These are phyloP conservation scores for Sminthurinus signatus DNA, from an alignment of 1,140 invertebrate species.

Conservation along the genomic window DNA sequence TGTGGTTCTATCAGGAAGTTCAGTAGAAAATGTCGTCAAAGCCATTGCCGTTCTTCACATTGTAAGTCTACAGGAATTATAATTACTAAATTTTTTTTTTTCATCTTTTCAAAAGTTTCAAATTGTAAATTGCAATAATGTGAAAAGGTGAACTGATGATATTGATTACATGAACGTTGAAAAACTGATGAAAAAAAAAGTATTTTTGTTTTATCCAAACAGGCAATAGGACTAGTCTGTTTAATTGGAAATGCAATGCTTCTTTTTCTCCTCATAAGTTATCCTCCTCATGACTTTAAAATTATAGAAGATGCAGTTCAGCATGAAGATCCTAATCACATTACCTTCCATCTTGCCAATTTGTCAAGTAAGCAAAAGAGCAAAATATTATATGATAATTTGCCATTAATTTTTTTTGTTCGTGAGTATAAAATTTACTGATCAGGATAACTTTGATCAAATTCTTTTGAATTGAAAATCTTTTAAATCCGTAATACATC, in stretches of 20 bases:
- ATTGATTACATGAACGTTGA: not conserved
- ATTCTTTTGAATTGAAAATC: too few species aligned
- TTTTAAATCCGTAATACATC: not conserved
- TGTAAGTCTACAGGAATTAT: not conserved
- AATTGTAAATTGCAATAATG: too few species aligned
- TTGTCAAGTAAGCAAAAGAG: conserved; percentile 1
- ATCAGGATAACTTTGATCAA: too few species aligned
- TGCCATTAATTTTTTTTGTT: not conserved
- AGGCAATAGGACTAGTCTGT: not conserved
- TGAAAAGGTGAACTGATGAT: too few species aligned
- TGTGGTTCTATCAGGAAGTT: not conserved
- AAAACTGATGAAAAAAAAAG: not conserved
- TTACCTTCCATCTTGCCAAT: conserved; percentile 5
- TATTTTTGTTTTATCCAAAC: not conserved
- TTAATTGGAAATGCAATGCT: conserved; percentile 8
- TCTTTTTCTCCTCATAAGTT: conserved; percentile 5
- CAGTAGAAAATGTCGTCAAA: not conserved
- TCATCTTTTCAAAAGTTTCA: too few species aligned
- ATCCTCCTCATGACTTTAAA: conserved; percentile 8
- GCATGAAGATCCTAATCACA: not conserved
- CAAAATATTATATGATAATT: not conserved
- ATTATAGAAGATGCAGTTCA: not conserved
- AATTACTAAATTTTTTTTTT: not conserved
- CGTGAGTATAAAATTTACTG: not conserved
- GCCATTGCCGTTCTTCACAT: not conserved